phyloP scores from a whole-genome alignment of 1,140 invertebrate species.

The Macrocentrus cingulum region DNA sequence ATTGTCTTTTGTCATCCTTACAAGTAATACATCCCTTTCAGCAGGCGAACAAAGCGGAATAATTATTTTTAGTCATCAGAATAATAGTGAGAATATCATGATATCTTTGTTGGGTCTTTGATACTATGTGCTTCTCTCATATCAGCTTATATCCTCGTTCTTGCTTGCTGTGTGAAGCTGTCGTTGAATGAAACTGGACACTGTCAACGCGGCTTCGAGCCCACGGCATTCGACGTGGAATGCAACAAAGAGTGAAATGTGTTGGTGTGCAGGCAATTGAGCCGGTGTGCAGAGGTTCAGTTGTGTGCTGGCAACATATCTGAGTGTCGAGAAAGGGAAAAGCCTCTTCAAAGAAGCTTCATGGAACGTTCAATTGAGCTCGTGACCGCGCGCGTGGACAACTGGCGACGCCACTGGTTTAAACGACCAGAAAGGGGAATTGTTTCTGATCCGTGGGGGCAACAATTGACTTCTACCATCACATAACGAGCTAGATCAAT shows the following conservation, averaged over 20 bases:
- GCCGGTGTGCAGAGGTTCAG: constrained; percentile 19
- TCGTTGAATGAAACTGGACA: constrained; percentile 48
- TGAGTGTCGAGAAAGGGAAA: too few species aligned
- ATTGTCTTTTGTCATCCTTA: too few species aligned
- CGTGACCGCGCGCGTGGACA: too few species aligned
- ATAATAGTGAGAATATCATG: too few species aligned
- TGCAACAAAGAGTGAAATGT: constrained; percentile 39
- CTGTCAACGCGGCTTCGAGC: constrained; percentile 27
- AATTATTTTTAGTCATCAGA: too few species aligned
- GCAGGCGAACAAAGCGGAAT: too few species aligned
- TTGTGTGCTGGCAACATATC: neutral
- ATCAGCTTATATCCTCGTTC: constrained; percentile 30
- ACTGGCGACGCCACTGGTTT: neutral
- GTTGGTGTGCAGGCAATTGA: constrained; percentile 23
- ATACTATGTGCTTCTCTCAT: neutral
- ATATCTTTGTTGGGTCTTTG: neutral
- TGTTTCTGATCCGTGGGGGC: constrained; percentile 14
- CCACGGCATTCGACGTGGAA: constrained; percentile 28
- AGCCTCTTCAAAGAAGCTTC: too few species aligned
- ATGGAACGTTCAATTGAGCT: too few species aligned
- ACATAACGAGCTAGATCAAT: constrained; percentile 27
- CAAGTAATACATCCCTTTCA: too few species aligned
- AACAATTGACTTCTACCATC: constrained; percentile 14
- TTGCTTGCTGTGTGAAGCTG: constrained; percentile 3
- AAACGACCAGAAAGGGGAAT: neutral